Evolutionary conservation across 2,113 vertebrate species (phyloP), one percentile per base, ranked within the genome.

Genomic region (Chloebia gouldiae): DNA sequence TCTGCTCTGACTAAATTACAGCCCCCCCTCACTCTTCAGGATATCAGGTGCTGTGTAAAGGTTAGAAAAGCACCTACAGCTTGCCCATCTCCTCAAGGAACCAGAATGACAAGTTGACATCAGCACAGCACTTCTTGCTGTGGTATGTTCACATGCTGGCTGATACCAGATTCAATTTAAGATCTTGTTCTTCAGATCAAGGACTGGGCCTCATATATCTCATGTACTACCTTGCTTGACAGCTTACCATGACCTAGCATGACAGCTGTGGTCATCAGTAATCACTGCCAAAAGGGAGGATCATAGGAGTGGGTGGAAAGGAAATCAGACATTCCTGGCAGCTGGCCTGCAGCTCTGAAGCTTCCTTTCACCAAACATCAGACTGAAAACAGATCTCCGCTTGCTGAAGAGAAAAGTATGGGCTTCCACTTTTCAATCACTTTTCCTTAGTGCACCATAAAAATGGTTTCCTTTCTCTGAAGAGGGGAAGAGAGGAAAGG

Each of bases 201-300:
- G 95, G 92, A n/a, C 94, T 81, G 53, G 69, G 72, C 86, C 91
- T 92, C 85, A 8, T 95, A 91, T 75, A 71, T 93, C 84, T 91
- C 60, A 19, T 94, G 72, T 81, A 72, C 91, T 92, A 86, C 93
- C 93, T 95, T 83, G 66, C 93, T 92, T 97, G 95, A 97, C 95
- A 97, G 94, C 84, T 97, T 84, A 93, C 94, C 95, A 96, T 97
- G 97, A 96, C 95, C 96, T 87, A 97, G 94, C 95, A 95, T 84
- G 96, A 97, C 96, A 97, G 95, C 96, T 97, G 95, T 96, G 93
- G 95, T 96, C 95, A 94, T 75, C 10, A 1, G 84, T 77, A 92
- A 91, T 77, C 95, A 84, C 42, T 82, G 96, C 96, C 96, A 97
- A 93, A 96, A 97, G 94, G 92, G 95, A 96, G 91, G 88, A 93